phyloP scores from a whole-genome alignment of 2,888 invertebrate species.

The Nudaria mundana region DNA sequence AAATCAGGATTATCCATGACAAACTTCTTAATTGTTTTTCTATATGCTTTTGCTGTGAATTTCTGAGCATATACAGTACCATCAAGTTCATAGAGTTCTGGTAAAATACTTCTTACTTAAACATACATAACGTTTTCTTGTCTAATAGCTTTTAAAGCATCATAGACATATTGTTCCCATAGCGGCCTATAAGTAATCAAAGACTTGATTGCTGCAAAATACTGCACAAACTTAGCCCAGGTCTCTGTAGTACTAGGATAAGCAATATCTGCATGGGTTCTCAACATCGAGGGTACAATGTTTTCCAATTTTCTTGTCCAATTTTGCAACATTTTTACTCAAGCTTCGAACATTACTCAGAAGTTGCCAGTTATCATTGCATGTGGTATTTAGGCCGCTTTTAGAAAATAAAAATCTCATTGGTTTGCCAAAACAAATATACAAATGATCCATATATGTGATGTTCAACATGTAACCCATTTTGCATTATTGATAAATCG shows the following conservation, averaged over 20 bases:
- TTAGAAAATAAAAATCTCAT: conserved; percentile 54
- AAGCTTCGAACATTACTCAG: conserved; percentile 70
- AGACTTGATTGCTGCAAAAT: conserved; percentile 75
- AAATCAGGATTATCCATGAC: conserved; percentile 83
- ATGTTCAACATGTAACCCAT: conserved; percentile 83
- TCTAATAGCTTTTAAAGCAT: conserved; percentile 82
- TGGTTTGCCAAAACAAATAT: conserved; percentile 68
- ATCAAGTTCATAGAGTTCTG: conserved; percentile 84
- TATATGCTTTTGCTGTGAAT: conserved; percentile 80
- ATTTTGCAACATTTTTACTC: conserved; percentile 63
- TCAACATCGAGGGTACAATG: conserved; percentile 79
- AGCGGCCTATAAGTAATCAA: conserved; percentile 83
- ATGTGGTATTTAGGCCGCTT: conserved; percentile 37
- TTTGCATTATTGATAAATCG: conserved; percentile 82
- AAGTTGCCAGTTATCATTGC: conserved; percentile 67
- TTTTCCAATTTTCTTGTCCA: conserved; percentile 76
- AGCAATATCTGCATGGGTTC: conserved; percentile 57
- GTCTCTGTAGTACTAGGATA: conserved; percentile 80
- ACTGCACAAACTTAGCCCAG: conserved; percentile 81
- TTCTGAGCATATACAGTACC: conserved; percentile 77
- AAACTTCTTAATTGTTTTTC: conserved; percentile 80
- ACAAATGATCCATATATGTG: conserved; percentile 83
- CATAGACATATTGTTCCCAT: conserved; percentile 84
- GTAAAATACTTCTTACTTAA: conserved; percentile 84
- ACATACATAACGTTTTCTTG: conserved; percentile 87